These are phyloP conservation scores for Parazoanthus darwini DNA, from an alignment of 92 coral and sea anemone species.

Conservation along the genomic window DNA sequence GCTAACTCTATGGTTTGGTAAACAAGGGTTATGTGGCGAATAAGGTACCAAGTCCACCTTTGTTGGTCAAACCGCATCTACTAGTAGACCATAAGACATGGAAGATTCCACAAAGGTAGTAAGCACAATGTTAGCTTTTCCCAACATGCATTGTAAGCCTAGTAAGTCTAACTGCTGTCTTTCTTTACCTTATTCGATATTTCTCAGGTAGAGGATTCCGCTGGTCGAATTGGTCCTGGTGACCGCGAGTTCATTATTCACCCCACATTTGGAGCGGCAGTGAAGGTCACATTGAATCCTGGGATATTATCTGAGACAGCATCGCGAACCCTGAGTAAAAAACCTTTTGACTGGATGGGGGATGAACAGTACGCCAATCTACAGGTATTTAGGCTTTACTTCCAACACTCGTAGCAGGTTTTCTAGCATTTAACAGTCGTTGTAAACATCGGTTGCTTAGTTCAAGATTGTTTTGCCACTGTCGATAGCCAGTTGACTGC, in stretches of 20 bases:
- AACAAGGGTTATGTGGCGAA: too few species aligned
- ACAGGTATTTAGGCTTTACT: slow-evolving; percentile 59
- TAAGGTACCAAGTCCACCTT: neutral
- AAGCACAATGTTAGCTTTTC: neutral
- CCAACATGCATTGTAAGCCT: neutral
- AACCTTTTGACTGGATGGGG: slow-evolving; percentile 98
- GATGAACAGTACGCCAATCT: slow-evolving; percentile 87
- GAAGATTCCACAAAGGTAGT: neutral
- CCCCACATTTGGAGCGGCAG: slow-evolving; percentile 93
- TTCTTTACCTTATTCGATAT: neutral
- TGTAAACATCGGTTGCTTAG: neutral
- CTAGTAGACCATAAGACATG: too few species aligned
- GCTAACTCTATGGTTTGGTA: too few species aligned
- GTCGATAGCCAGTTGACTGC: too few species aligned
- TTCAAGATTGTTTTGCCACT: too few species aligned
- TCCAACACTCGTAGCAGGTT: neutral
- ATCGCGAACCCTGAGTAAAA: slow-evolving; percentile 72
- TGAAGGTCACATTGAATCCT: slow-evolving; percentile 85
- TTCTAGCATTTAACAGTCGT: neutral
- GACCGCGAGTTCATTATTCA: slow-evolving; percentile 96
- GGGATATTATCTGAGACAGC: slow-evolving; percentile 65
- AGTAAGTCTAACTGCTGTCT: neutral
- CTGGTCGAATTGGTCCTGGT: slow-evolving; percentile 88
- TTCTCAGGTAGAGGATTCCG: slow-evolving; percentile 92
- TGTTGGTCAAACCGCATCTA: too few species aligned